Evolutionary conservation across 53 echinoderm and acorn worm genomes (phyloP), one percentile per base, ranked within the genome.

Genomic region (Zoroaster sp.): DNA sequence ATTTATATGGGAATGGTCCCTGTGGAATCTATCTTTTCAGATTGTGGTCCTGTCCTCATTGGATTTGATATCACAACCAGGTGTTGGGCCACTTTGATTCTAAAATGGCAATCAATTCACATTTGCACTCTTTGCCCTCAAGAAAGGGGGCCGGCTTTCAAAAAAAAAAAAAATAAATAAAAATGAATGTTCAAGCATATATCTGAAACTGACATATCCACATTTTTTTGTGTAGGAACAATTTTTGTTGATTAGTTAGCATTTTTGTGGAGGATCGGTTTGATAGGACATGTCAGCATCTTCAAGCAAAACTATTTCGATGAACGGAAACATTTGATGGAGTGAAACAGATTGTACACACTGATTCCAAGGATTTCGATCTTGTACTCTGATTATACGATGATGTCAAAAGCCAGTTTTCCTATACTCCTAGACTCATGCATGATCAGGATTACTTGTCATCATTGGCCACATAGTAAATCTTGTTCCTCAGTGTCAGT

Each of bases 1-100:
- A 17, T 82, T 82, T 67, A 67, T 67, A 82, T 80, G 11, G 82
- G 31, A 37, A 31, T 30, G 37, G 43, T 82, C 82, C 45, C 82
- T 44, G 68, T 1, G 68, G 82, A 67, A n/a, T 82, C 32, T 3
- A 66, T 82, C 82, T 82, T 82, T 82, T 65, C 42, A 82, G 82
- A 31, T 66, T 82, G 82, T 82, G 68, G 68, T 82, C 14, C 35
- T 4, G 43, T 20, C 12, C 42, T 43, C 66, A 28, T 66, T 31
- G 23, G 68, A 82, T 40, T 82, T 82, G 82, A 82, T 82, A 68
- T 67, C 43, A 35, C 40, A 12, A 82, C 66, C 82, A 82, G 82
- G 82, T 82, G 82, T 67, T 25, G 66, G 82, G 32, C 41, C 42
- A 21, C 66, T 67, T 40, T 41, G 17, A 30, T 82, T 25, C 82